Evolutionary conservation across 2,797 vertebrate genomes (phyloP), one percentile per base, ranked within the genome.

Genomic region (Leptodactylus fallax): DNA sequence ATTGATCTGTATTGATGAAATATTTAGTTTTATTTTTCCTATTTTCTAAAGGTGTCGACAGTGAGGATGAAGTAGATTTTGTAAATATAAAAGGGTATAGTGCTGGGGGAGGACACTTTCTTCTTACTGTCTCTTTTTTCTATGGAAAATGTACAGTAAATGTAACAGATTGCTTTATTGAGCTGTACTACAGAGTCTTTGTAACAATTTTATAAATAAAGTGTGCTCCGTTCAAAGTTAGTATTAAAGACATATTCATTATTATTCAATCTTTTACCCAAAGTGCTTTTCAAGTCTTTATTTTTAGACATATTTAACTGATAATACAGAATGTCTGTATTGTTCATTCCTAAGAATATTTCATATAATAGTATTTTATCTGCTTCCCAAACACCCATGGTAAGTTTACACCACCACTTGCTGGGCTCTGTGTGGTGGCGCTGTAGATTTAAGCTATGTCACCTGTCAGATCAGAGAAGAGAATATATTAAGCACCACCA

Each of bases 161-260:
- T 21, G 55, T 58, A 53, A 53, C 65, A 27, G 16, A 85, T 47
- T 16, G 49, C 27, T 47, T 85, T 78, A 67, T 11, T 67, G 36
- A 81, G 21, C 80, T 85, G 56, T 81, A 63, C 25, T 21, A 81
- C 60, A 80, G 55, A 85, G 56, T 56, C 77, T 88, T 85, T 88
- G 78, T 81, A 86, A 78, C 60, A 60, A 51, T 82, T 89, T 86
- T 85, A 27, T 85, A 80, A 89, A 89, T 89, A 89, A 82, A 86
- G 84, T 76, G 47, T 82, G 71, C 56, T 74, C 27, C 72, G 53
- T 76, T 78, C 8, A 23, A 67, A 71, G 11, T 83, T 23, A 21
- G 47, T 23, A 45, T 55, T 47, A 23, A 56, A 58, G 56, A 65
- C 65, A 71, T 83, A 36, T 36, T 36, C 36, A 36, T 36, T 36